Conservation (phyloP, 1,140 invertebrate genomes). For the Nylanderia fulva region DNA sequence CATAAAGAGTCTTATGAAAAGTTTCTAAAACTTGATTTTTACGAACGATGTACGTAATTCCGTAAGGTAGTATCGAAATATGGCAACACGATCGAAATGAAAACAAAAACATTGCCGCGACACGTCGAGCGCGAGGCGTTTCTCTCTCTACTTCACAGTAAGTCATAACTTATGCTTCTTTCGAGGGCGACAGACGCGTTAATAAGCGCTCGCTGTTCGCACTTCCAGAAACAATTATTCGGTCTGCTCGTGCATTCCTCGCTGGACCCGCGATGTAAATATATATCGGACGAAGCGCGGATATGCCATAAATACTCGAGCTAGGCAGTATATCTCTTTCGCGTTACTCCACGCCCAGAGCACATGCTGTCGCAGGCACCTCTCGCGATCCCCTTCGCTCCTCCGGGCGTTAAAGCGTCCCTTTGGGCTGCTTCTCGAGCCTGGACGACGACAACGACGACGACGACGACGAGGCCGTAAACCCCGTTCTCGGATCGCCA, state of each 20-base stretch:
- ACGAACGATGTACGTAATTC: neutral
- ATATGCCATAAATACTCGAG: constrained; percentile 85
- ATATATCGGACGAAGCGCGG: constrained; percentile 82
- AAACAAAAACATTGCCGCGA: constrained; percentile 45
- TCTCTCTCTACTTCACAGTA: neutral
- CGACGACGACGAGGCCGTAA: constrained; percentile 67
- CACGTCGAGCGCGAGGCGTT: neutral
- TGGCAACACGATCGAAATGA: constrained; percentile 5
- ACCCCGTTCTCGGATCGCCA: constrained; percentile 70
- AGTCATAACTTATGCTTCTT: constrained; percentile 45
- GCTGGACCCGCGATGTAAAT: constrained; percentile 70
- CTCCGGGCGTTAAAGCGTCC: constrained; percentile 22
- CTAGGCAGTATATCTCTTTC: constrained; percentile 85
- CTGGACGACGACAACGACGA: constrained; percentile 42
- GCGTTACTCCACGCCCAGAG: constrained; percentile 84
- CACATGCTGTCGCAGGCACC: constrained; percentile 82
- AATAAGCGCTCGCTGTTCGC: constrained; percentile 79
- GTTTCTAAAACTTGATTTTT: too few species aligned
- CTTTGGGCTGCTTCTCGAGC: constrained; percentile 62
- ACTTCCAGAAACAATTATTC: constrained; percentile 84
- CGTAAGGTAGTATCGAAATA: neutral
- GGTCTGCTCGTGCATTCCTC: constrained; percentile 80
- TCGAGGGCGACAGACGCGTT: constrained; percentile 62
- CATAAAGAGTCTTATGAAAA: too few species aligned
- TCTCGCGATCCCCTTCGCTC: constrained; percentile 50